phyloP scores from a whole-genome alignment of 23 tunicate genomes.

The Trididemnum nubilum region DNA sequence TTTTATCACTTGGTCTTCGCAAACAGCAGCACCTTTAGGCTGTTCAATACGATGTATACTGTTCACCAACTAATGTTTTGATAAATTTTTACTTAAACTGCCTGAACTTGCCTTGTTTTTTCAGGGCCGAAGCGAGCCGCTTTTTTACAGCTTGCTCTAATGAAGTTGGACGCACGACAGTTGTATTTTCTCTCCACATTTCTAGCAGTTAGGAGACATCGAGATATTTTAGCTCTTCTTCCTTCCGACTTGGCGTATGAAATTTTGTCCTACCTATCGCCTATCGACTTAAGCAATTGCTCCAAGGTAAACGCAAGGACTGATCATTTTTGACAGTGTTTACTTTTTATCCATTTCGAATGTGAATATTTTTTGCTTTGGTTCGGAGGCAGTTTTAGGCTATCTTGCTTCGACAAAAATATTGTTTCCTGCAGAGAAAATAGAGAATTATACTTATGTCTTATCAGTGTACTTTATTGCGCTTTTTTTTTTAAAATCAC shows the following conservation, averaged over 20 bases:
- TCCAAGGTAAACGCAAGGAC: conserved; percentile 51
- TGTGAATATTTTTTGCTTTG: no score
- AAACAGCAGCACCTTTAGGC: no score
- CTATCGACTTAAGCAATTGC: conserved; percentile 55
- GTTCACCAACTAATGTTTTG: no score
- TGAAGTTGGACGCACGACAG: conserved; percentile 71
- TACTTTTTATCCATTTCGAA: neutral
- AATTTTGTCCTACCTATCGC: conserved; percentile 61
- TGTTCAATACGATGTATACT: no score
- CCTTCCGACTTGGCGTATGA: conserved; percentile 51
- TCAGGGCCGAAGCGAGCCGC: conserved; percentile 70
- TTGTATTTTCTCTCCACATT: conserved; percentile 65
- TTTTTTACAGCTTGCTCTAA: conserved; percentile 63
- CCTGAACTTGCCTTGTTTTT: neutral
- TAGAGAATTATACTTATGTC: no score
- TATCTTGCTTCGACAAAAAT: no score
- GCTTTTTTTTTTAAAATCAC: no score
- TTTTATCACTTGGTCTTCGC: no score
- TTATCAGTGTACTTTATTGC: no score
- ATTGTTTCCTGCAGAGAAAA: no score
- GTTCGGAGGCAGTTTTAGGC: no score
- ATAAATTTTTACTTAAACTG: no score
- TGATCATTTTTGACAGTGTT: neutral
- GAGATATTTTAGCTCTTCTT: conserved; percentile 61
- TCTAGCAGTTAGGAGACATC: conserved; percentile 59